phyloP scores from a whole-genome alignment of 2,797 vertebrate genomes.

The Petrocephalus schoutedeni region DNA sequence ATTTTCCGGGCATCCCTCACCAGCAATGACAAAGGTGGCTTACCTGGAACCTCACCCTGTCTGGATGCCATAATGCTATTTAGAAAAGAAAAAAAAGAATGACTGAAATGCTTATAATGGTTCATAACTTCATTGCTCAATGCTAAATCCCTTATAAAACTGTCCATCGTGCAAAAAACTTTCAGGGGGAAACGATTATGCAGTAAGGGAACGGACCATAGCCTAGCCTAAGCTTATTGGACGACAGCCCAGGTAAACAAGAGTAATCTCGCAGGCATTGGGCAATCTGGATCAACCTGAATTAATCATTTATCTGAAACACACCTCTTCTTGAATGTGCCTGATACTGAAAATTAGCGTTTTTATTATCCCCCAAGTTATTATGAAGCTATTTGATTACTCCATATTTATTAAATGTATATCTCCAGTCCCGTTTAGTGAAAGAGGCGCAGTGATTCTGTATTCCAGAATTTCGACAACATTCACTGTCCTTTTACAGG shows the following conservation, averaged over 20 bases:
- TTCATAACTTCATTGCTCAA: background rate
- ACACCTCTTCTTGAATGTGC: background rate
- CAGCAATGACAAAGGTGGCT: background rate
- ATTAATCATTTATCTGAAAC: background rate
- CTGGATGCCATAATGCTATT: conserved; percentile 53
- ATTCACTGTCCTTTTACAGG: background rate
- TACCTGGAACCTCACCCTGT: conserved; percentile 63
- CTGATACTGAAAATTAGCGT: background rate
- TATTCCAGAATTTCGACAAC: background rate
- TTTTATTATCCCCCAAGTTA: background rate
- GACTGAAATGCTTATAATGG: background rate
- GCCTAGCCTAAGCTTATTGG: background rate
- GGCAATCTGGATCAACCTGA: background rate
- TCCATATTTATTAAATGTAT: background rate
- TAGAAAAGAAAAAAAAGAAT: background rate
- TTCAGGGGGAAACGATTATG: background rate
- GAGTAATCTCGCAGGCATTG: background rate
- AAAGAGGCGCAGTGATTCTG: background rate
- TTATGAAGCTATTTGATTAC: background rate
- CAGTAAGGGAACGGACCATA: background rate
- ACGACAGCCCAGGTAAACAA: background rate
- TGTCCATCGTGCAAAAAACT: background rate
- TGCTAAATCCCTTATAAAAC: background rate
- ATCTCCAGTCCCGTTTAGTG: background rate
- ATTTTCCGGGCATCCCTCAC: background rate